phyloP scores from a whole-genome alignment of 2,797 vertebrate genomes.

The Gymnoscopelus braueri region DNA sequence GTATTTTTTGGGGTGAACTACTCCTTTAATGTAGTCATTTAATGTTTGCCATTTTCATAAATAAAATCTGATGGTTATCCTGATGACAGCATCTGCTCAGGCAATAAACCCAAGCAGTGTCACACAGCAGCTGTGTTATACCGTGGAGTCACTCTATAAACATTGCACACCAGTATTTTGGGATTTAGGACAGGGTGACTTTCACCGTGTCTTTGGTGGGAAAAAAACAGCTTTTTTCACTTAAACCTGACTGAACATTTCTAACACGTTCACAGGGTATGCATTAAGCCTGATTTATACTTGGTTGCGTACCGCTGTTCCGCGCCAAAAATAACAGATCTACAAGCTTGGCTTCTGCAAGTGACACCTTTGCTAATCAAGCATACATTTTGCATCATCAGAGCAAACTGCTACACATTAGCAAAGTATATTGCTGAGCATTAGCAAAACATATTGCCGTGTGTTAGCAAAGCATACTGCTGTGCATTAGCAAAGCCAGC shows the following conservation, averaged over 20 bases:
- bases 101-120: constrained; percentile 31
- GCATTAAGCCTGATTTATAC: too few relatives aligned
- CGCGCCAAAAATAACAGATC: too few relatives aligned
- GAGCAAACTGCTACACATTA: too few relatives aligned
- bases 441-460: too few relatives aligned
- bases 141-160: constrained; percentile 28
- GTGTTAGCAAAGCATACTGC: too few relatives aligned
- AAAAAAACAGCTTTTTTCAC: constrained; percentile 3
- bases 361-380: too few relatives aligned
- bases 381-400: too few relatives aligned
- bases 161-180: constrained; percentile 20
- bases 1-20: too few relatives aligned
- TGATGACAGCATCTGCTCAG: constrained; percentile 44
- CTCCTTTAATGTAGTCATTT: background rate
- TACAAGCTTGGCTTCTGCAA: too few relatives aligned
- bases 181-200: constrained; percentile 39
- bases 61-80: constrained; percentile 36
- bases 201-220: constrained; percentile 30
- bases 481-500: too few relatives aligned
- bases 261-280: background rate
- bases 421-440: too few relatives aligned
- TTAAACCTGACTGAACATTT: constrained; percentile 7
- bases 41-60: constrained; percentile 24
- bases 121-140: constrained; percentile 41
- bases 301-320: too few relatives aligned